Evolutionary conservation across 2,113 vertebrate species (phyloP), one percentile per base, ranked within the genome.

Genomic region (Cyanoliseus patagonus): DNA sequence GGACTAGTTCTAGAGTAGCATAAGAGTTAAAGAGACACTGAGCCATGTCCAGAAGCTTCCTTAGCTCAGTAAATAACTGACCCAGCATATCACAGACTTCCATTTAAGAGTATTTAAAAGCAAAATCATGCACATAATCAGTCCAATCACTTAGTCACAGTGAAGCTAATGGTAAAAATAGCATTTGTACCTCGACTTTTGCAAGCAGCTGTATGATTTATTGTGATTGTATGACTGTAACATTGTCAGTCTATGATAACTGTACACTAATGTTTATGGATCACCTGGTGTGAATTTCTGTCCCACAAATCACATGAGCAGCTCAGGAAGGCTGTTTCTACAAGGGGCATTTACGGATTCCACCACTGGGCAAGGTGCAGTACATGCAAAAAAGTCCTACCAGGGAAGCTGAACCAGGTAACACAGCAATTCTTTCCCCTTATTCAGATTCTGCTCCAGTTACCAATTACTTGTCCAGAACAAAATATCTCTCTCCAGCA

Each of bases 351-450:
- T 51, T 23, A 51, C 7, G 24, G 53, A 66, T 42, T 31, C 30
- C 37, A 51, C 31, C 2, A 2, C 4, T 3, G 0, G 46, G 33
- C 23, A 42, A 63, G 81, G 74, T 70, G 82, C 2, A 10, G 1
- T 5, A 18, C 35, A 16, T 6, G 11, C 14, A 25, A 39, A 20
- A 20, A 6, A 41, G 12, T 42, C 64, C n/a, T 35, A 39, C 17
- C 41, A 16, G 35, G 17, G 31, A 73, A 61, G 73, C 55, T 82
- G 73, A 28, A 28, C 27, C 28, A 14, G n/a, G 41, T 68, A 67
- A 61, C 17, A 4, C 28, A 64, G 66, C 27, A 33, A 13, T 72
- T 68, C 73, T 31, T 28, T 30, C 33, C 76, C 24, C 3, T 46
- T 22, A 23, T n/a, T 23, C 47, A 39, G 47, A 35, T 33, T 39